phyloP scores from a whole-genome alignment of 2,888 invertebrate species.

The Aphidoletes aphidimyza region DNA sequence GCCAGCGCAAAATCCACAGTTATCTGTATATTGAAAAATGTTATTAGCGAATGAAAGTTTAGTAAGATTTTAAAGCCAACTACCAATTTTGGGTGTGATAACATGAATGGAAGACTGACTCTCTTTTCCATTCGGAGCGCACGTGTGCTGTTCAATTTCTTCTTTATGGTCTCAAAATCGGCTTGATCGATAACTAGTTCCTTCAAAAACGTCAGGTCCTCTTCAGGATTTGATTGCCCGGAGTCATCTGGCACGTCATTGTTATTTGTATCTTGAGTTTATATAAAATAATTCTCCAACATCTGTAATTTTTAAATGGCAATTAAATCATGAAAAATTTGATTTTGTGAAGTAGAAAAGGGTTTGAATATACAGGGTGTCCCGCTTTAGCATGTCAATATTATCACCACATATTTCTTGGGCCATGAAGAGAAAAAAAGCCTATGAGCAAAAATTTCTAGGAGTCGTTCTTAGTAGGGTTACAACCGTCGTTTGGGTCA shows the following conservation, averaged over 20 bases:
- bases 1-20: neutral
- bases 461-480: too few relatives aligned
- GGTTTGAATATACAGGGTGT: too few relatives aligned
- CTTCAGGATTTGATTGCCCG: neutral
- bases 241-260: neutral
- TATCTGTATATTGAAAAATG: neutral
- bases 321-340: neutral
- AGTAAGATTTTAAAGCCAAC: neutral
- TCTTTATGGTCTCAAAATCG: neutral
- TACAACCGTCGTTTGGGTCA: too few relatives aligned
- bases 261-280: neutral
- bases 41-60: neutral
- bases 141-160: slow-evolving; percentile 2
- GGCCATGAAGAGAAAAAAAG: too few relatives aligned
- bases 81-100: slow-evolving; percentile 10
- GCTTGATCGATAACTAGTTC: neutral
- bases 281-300: too few relatives aligned
- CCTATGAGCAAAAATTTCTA: too few relatives aligned
- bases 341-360: neutral
- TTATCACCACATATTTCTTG: too few relatives aligned
- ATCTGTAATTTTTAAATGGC: neutral
- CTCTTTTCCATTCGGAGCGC: neutral
- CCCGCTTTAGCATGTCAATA: too few relatives aligned
- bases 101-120: slow-evolving; percentile 9
- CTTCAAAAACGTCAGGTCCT: neutral